phyloP scores from a whole-genome alignment of 2,113 vertebrate species.

The Notarius lentiginosus region DNA sequence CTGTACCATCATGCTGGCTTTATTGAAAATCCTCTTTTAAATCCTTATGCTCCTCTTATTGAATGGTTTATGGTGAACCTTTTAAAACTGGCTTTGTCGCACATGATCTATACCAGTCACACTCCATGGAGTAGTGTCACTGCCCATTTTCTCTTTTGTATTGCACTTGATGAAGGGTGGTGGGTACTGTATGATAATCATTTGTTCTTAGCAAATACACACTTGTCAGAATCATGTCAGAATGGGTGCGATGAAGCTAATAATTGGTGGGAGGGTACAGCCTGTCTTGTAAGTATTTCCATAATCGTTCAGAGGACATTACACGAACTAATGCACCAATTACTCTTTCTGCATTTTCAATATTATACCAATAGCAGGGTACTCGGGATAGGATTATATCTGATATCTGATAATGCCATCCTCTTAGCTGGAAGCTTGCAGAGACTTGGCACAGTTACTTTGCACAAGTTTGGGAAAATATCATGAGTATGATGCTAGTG shows the following conservation, averaged over 20 bases:
- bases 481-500: background rate
- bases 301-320: background rate
- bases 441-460: background rate
- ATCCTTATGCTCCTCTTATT: background rate
- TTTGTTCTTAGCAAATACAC: background rate
- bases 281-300: background rate
- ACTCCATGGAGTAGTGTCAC: background rate
- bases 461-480: background rate
- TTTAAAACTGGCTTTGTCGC: conserved; percentile 12
- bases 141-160: background rate
- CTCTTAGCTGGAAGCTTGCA: background rate
- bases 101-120: background rate
- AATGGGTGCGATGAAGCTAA: background rate
- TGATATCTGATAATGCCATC: background rate
- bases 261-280: background rate
- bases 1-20: background rate
- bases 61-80: background rate
- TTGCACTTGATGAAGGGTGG: background rate
- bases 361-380: background rate
- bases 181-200: background rate
- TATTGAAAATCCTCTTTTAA: background rate
- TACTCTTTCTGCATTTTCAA: background rate
- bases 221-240: background rate
- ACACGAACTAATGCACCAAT: background rate
- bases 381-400: background rate